Evolutionary conservation across 2,888 invertebrate genomes (phyloP), one percentile per base, ranked within the genome.

Genomic region (Aricia artaxerxes): DNA sequence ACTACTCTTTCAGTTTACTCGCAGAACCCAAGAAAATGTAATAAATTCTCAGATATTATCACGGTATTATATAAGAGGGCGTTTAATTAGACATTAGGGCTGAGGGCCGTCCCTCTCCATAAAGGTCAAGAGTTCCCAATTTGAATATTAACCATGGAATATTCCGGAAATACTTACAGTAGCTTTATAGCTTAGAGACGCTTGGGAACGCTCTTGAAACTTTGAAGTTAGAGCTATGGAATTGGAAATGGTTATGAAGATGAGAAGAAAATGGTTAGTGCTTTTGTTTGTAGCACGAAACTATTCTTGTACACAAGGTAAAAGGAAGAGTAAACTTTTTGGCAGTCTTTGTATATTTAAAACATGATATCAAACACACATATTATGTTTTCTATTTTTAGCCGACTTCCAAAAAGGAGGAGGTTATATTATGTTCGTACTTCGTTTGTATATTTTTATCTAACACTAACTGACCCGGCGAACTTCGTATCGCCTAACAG

Each of bases 11-110:
- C 16, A 57, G 16, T 57, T 57, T 57, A 57, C 57, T 57, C 57
- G 16, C 16, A 57, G 57, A 16, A 16, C 13, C 57, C 16, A 57
- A 57, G 57, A 64, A 1, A 35, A 69, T 13, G 44, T 49, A 73
- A 73, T 24, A n/a, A 49, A 75, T 13, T 44, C 24, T 24, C 2
- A 13, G 31, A 11, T 75, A 49, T 75, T 49, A 76, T 76, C 7
- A 53, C 57, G 24, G 53, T 53, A 76, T 76, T 53, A 57, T 35
- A 57, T 75, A 24, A 11, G 31, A 53, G 31, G 57, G 16, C 76
- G 35, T 76, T 76, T 76, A 76, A 76, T 57, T 76, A 76, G 57
- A 76, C 49, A 35, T 76, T 76, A 76, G 57, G 53, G 35, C 49
- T 57, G 53, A 53, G 13, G 57, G 57, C 11, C 11, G 44, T 31